These are phyloP conservation scores for Microctenopoma steveboyesi DNA, from an alignment of 2,797 vertebrate species.

Conservation along the genomic window DNA sequence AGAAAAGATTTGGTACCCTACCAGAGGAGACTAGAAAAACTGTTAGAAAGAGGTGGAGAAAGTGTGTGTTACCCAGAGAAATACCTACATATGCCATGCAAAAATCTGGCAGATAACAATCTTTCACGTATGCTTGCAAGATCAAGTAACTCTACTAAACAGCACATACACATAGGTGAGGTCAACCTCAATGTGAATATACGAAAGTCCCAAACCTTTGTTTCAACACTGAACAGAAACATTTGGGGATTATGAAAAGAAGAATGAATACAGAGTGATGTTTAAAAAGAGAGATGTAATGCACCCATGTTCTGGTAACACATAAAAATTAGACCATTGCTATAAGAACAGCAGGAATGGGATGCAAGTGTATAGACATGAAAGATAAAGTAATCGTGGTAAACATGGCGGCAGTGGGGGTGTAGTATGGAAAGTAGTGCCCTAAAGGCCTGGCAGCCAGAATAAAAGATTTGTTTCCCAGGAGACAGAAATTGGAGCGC, in stretches of 20 bases:
- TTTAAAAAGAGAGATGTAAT: background rate
- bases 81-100: background rate
- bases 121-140: too few species aligned
- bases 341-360: constrained; percentile 12
- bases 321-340: constrained; percentile 9
- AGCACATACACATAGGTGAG: background rate
- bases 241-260: background rate
- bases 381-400: constrained; percentile 31
- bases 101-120: too few species aligned
- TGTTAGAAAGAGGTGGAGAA: background rate
- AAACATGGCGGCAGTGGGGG: constrained; percentile 24
- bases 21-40: background rate
- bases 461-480: constrained; percentile 73
- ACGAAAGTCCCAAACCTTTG: background rate
- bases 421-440: constrained; percentile 59
- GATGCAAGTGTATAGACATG: constrained; percentile 35
- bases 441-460: constrained; percentile 61
- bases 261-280: background rate
- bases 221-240: background rate
- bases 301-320: background rate
- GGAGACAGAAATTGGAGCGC: constrained; percentile 66
- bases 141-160: too few species aligned
- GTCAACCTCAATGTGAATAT: background rate
- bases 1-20: constrained; percentile 12
- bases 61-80: background rate